Evolutionary conservation across 1,140 invertebrate genomes (phyloP).

Genomic region (Drosophila subobscura): DNA sequence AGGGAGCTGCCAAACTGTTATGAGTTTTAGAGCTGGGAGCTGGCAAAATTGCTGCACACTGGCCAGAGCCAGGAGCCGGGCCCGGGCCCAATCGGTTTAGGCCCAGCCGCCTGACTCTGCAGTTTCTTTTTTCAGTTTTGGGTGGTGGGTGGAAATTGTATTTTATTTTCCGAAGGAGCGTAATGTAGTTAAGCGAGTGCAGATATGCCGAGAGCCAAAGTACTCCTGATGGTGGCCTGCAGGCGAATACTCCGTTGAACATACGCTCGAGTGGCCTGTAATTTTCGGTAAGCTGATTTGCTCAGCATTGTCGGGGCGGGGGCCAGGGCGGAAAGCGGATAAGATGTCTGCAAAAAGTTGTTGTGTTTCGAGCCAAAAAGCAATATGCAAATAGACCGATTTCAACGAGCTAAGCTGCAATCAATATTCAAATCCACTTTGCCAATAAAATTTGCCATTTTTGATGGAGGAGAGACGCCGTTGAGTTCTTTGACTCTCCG

Average conservation of each 20-base stretch:
- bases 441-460: slow-evolving; percentile 71
- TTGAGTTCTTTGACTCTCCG: slow-evolving; percentile 8
- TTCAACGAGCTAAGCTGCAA: slow-evolving; percentile 70
- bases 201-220: slow-evolving; percentile 33
- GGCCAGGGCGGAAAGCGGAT: slow-evolving; percentile 42
- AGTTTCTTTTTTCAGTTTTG: slow-evolving; percentile 21
- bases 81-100: slow-evolving; percentile 47
- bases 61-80: not conserved
- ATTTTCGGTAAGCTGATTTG: slow-evolving; percentile 78
- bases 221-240: slow-evolving; percentile 16
- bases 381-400: slow-evolving; percentile 77
- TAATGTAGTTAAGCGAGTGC: slow-evolving; percentile 80
- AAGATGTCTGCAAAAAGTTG: slow-evolving; percentile 69
- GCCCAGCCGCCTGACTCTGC: slow-evolving; percentile 49
- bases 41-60: slow-evolving; percentile 66
- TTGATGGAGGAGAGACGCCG: slow-evolving; percentile 39
- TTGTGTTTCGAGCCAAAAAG: slow-evolving; percentile 51
- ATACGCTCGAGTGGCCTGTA: slow-evolving; percentile 62
- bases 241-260: slow-evolving; percentile 20
- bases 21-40: slow-evolving; percentile 58
- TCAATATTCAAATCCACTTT: slow-evolving; percentile 82
- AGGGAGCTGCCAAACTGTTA: slow-evolving; percentile 61
- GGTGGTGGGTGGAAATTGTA: slow-evolving; percentile 48
- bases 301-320: slow-evolving; percentile 55
- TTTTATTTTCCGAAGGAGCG: slow-evolving; percentile 64